Conservation (phyloP, 2,797 vertebrate genomes). For the Pangasius djambal region DNA sequence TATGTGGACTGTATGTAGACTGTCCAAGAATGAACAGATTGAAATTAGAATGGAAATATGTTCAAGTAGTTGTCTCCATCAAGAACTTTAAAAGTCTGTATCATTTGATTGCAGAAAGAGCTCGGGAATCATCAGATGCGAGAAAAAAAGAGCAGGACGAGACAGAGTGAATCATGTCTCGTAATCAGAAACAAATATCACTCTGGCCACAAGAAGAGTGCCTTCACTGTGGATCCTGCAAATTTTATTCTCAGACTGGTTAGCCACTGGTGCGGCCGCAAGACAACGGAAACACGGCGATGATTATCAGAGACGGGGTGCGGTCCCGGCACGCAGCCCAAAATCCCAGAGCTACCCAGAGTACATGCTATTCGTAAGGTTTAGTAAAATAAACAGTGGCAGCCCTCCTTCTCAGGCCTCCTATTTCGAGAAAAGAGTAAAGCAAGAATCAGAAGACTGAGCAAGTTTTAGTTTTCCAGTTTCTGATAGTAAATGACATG, state of each 20-base stretch:
- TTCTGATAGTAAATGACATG: neutral
- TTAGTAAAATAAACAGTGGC: constrained; percentile 69
- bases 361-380: constrained; percentile 66
- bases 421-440: constrained; percentile 35
- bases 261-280: constrained; percentile 65
- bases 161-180: constrained; percentile 68
- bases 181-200: constrained; percentile 73
- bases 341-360: constrained; percentile 57
- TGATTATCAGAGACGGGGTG: constrained; percentile 70
- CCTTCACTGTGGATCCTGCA: constrained; percentile 64
- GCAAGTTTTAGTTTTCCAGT: constrained; percentile 20
- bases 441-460: constrained; percentile 50
- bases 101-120: constrained; percentile 17
- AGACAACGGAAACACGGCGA: constrained; percentile 68
- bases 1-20: neutral
- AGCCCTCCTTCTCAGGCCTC: constrained; percentile 50
- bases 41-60: neutral
- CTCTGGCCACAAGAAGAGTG: constrained; percentile 69
- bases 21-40: neutral
- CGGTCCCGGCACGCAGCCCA: constrained; percentile 60
- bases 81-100: neutral
- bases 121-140: constrained; percentile 54
- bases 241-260: constrained; percentile 65
- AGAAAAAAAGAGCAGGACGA: constrained; percentile 59
- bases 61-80: neutral